These are phyloP conservation scores for Drosophila algonquin DNA, from an alignment of 2,888 invertebrate genomes.

Conservation along the genomic window DNA sequence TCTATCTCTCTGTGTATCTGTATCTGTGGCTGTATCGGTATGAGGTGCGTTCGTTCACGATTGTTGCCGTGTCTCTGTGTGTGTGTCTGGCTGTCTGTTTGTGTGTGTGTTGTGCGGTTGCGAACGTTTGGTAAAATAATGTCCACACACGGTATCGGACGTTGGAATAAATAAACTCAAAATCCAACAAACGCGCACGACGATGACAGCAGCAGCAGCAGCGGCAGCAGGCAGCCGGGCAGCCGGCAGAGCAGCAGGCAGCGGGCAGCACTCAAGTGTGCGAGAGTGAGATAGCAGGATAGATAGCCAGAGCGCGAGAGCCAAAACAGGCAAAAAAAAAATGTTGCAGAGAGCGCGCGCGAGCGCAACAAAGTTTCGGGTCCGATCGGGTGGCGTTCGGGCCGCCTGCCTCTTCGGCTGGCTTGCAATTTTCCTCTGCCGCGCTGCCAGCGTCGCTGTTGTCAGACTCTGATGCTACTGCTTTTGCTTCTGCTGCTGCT, in stretches of 20 bases:
- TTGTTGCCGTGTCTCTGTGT: not conserved
- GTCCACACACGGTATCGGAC: slow-evolving; percentile 84
- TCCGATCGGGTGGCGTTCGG: slow-evolving; percentile 43
- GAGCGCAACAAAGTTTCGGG: slow-evolving; percentile 56
- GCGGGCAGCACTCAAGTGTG: not conserved
- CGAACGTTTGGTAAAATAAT: slow-evolving; percentile 83
- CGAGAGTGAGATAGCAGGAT: slow-evolving; percentile 1
- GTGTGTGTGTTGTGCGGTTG: slow-evolving; percentile 68
- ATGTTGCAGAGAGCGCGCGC: slow-evolving; percentile 5
- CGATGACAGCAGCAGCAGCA: slow-evolving; percentile 35
- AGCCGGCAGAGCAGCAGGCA: not conserved
- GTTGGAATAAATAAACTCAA: slow-evolving; percentile 84
- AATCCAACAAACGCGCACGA: slow-evolving; percentile 59
- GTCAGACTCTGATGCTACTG: slow-evolving; percentile 5
- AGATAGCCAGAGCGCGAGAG: slow-evolving; percentile 1
- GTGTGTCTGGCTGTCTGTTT: slow-evolving; percentile 20
- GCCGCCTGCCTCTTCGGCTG: slow-evolving; percentile 30
- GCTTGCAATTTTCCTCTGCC: slow-evolving; percentile 54
- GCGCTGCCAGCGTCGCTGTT: slow-evolving; percentile 19
- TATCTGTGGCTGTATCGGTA: not conserved
- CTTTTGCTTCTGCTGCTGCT: slow-evolving; percentile 8
- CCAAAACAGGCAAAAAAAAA: not conserved
- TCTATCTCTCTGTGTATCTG: slow-evolving; percentile 18
- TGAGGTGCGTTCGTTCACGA: not conserved
- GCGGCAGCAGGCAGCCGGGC: not conserved